Base-by-base conservation (phyloP, 2,113 vertebrate species). In the Agelaius tricolor region DNA sequence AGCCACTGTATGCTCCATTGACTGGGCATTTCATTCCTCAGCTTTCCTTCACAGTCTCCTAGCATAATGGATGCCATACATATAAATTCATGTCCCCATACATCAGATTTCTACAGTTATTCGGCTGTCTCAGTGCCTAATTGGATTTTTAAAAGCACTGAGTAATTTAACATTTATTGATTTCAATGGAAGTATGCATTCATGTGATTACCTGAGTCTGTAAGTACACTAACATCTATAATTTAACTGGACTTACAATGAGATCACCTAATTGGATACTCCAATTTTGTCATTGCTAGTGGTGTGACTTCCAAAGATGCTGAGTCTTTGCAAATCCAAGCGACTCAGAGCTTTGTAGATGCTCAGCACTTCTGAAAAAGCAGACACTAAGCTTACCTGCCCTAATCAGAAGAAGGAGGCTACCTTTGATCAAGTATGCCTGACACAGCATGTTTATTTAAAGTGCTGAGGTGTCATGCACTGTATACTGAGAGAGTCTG, bases 341-440 rank as follows among this genome's bases (percentile, higher is more conserved):
- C 55, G 72, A 96, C 76, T 94, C 76, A 75, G 75, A 90, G 92
- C 73, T 93, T 93, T 92, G 79, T 68, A 83, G 68, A 63, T 44
- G 37, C 83, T 96, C 92, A 96, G 93, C 85, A 86, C 55, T 95
- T 88, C 65, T 57, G 67, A 85, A 83, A 90, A 90, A 37, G 41
- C 65, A 93, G 72, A 44, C 19, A 55, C 66, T 59, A 80, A 90
- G 87, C 85, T 84, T 44, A 93, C 91, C 91, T 93, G 59, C 61
- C 61, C 35, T 89, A 67, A 90, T 88, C 88, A 93, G 75, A 89
- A 89, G 33, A 17, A 28, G 84, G 12, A 31, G 33, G 31, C 75
- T 95, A 87, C 82, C 85, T 96, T 94, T 95, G 92, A 95, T 95
- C 93, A 85, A 77, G 51, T 68, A 74, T 84, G 82, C 88, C 90